Conservation (phyloP, 1,140 invertebrate species). For the Lepidurus couesii region DNA sequence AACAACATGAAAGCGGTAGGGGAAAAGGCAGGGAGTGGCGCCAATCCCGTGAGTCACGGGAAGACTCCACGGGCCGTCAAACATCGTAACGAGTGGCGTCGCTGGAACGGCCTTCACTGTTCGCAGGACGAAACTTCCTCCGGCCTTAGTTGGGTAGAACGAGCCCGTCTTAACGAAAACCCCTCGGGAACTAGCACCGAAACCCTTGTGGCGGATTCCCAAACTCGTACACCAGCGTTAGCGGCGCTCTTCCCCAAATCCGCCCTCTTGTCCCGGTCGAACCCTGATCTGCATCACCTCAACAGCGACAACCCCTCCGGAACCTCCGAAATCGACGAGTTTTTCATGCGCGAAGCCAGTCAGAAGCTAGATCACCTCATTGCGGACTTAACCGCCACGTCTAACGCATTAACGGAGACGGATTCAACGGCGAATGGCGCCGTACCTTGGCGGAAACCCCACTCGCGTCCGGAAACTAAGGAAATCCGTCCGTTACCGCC, state of each 20-base stretch:
- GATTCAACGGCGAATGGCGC: background rate
- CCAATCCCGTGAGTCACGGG: conserved; percentile 36
- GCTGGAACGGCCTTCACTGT: background rate
- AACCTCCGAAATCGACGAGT: background rate
- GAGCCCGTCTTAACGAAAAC: conserved; percentile 36
- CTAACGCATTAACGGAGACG: background rate
- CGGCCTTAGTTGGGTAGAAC: conserved; percentile 39
- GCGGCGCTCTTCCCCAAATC: conserved; percentile 37
- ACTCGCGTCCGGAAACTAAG: background rate
- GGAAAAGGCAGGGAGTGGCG: conserved; percentile 32
- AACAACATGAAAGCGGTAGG: background rate
- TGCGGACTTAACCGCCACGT: conserved; percentile 22
- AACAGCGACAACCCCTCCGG: background rate
- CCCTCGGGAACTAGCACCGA: conserved; percentile 37
- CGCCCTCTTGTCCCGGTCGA: conserved; percentile 36
- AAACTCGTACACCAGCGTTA: conserved; percentile 32
- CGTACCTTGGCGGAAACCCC: conserved; percentile 18
- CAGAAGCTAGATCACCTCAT: conserved; percentile 29
- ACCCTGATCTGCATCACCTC: conserved; percentile 34
- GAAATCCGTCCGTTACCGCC: conserved; percentile 25
- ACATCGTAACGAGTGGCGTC: conserved; percentile 32
- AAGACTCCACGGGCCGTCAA: conserved; percentile 36
- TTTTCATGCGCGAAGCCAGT: background rate
- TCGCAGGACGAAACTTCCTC: conserved; percentile 25
- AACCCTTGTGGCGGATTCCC: conserved; percentile 31